Evolutionary conservation across 2,888 invertebrate genomes (phyloP).

Genomic region (Muschampia plurimacula): DNA sequence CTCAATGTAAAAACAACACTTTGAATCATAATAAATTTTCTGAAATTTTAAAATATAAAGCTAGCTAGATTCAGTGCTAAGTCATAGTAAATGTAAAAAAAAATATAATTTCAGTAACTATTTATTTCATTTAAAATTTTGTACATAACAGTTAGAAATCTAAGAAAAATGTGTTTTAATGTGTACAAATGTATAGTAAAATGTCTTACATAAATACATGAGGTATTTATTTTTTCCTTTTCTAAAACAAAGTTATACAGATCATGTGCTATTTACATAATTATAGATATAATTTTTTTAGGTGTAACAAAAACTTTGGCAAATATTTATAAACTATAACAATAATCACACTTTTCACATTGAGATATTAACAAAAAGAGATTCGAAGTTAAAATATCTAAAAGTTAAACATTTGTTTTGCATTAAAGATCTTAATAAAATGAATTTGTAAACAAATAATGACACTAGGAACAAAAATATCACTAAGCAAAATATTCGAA

Average conservation of each 20-base stretch:
- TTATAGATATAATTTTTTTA: not conserved
- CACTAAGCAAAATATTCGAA: not conserved
- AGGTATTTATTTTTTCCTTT: slow-evolving; percentile 20
- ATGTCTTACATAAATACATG: slow-evolving; percentile 46
- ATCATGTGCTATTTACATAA: too few relatives aligned
- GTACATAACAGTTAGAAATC: slow-evolving; percentile 72
- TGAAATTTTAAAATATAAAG: slow-evolving; percentile 43
- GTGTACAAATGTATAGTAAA: slow-evolving; percentile 83
- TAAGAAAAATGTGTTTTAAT: slow-evolving; percentile 75
- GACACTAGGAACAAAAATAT: not conserved
- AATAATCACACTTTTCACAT: not conserved
- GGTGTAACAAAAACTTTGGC: slow-evolving; percentile 4
- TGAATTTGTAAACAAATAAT: not conserved
- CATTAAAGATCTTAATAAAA: not conserved
- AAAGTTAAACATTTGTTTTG: not conserved
- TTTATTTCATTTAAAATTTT: slow-evolving; percentile 75
- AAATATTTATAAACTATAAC: not conserved
- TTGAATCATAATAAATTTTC: slow-evolving; percentile 30
- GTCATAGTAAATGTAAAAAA: slow-evolving; percentile 60
- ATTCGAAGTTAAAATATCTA: not conserved
- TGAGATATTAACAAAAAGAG: not conserved
- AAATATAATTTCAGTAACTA: slow-evolving; percentile 72
- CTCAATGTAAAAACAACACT: slow-evolving; percentile 57
- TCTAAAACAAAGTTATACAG: not conserved
- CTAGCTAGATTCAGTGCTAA: slow-evolving; percentile 53